A percentile compares a stretch with the other conserved stretches of the same genome.
Conservation (phyloP, 2,797 vertebrate species). For the Ficedula albicollis region DNA sequence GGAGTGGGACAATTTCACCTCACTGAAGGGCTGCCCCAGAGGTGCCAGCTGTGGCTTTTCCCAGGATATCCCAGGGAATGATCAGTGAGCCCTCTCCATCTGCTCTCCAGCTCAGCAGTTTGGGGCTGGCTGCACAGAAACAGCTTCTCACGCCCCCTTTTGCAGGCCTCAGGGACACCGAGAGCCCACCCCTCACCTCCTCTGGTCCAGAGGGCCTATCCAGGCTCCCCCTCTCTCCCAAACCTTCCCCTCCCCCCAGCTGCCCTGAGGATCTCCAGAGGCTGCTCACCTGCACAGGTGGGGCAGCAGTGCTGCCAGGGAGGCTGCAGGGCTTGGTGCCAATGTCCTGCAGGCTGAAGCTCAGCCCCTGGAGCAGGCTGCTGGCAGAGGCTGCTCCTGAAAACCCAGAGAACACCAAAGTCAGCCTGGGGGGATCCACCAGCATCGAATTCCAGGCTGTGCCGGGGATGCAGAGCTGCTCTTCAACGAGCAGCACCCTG, state of each 20-base stretch:
- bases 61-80: background rate
- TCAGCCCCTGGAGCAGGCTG: slow-evolving; percentile 95
- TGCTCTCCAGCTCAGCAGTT: background rate
- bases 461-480: fast-evolving
- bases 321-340: slow-evolving; percentile 85
- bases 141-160: background rate
- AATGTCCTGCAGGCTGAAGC: slow-evolving; percentile 98
- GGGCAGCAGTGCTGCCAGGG: slow-evolving; percentile 72
- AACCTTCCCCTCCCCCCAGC: background rate
- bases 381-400: slow-evolving; percentile 87
- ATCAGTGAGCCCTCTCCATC: fast-evolving
- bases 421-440: background rate
- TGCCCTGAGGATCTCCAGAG: too few species aligned
- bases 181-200: background rate
- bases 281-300: slow-evolving; percentile 80
- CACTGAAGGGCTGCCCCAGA: too few species aligned
- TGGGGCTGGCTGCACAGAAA: background rate
- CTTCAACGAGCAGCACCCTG: background rate
- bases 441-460: fast-evolving
- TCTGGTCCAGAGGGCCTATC: fast-evolving
- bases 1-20: background rate
- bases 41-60: fast-evolving
- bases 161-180: background rate
- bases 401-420: background rate
- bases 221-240: background rate